Evolutionary conservation across 2,113 vertebrate species (phyloP).

Genomic region (Nipponia nippon): DNA sequence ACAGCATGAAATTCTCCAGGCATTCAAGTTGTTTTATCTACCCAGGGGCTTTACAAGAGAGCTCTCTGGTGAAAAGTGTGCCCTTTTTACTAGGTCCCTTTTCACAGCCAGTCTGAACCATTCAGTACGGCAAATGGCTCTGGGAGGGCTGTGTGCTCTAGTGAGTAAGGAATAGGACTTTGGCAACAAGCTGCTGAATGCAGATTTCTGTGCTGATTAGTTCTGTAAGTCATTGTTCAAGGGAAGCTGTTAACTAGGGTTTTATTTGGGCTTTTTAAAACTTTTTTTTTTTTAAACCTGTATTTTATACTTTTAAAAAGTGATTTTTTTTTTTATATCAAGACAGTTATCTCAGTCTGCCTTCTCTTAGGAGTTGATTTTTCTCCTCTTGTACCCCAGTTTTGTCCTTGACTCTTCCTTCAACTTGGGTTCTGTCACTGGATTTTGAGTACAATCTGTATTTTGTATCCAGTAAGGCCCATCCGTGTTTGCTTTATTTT

Average conservation of each 20-base stretch:
- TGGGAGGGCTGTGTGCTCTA: not conserved
- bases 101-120: not conserved
- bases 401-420: not conserved
- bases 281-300: not conserved
- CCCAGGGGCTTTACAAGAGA: not conserved
- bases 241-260: not conserved
- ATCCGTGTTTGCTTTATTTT: not conserved
- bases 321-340: not conserved
- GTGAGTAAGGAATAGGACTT: not conserved
- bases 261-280: not conserved
- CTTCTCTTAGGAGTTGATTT: not conserved
- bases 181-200: not conserved
- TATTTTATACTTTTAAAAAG: not conserved
- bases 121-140: not conserved
- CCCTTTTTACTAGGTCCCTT: not conserved
- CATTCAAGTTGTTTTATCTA: not conserved
- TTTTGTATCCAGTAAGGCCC: not conserved
- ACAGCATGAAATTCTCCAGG: not conserved
- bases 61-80: not conserved
- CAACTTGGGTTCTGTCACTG: not conserved
- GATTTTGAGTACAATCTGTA: not conserved
- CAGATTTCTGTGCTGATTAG: not conserved
- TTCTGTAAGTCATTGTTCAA: not conserved
- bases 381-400: not conserved
- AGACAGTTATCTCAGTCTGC: not conserved